These are phyloP conservation scores for Pongo pygmaeus DNA, from an alignment of 2,113 vertebrate species.

Conservation along the genomic window DNA sequence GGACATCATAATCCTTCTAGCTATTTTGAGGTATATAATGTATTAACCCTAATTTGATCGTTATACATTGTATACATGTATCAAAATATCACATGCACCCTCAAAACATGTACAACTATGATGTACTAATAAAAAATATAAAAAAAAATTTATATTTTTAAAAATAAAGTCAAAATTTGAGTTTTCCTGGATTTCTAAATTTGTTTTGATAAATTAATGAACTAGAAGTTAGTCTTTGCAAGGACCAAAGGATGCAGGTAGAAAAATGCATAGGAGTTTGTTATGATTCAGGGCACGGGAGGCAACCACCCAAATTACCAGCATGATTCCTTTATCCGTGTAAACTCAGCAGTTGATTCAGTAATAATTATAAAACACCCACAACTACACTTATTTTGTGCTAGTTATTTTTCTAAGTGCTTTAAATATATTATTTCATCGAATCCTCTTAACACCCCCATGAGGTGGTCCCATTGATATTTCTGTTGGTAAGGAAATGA, in stretches of 20 bases:
- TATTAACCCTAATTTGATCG: background rate
- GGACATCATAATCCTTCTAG: background rate
- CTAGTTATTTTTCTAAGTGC: background rate
- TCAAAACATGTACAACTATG: background rate
- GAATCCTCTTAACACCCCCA: background rate
- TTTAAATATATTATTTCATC: background rate
- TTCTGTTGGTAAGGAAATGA: constrained; percentile 9
- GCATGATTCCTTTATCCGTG: background rate
- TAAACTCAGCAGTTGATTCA: background rate
- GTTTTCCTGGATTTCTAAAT: background rate
- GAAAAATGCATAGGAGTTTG: background rate
- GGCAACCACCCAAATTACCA: background rate
- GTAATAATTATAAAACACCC: background rate
- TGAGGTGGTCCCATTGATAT: background rate
- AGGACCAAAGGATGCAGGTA: background rate
- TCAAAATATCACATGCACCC: background rate
- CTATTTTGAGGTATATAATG: background rate
- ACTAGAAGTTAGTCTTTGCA: background rate
- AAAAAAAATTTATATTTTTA: background rate
- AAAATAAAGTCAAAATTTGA: background rate
- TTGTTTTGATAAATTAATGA: constrained; percentile 51
- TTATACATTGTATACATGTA: background rate
- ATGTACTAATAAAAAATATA: background rate
- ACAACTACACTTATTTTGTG: background rate
- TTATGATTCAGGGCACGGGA: background rate